Percentiles rank a stretch among this genome's conserved stretches.
Evolutionary conservation across 2,888 invertebrate species (phyloP).

Genomic region (Conistra vaccinii): DNA sequence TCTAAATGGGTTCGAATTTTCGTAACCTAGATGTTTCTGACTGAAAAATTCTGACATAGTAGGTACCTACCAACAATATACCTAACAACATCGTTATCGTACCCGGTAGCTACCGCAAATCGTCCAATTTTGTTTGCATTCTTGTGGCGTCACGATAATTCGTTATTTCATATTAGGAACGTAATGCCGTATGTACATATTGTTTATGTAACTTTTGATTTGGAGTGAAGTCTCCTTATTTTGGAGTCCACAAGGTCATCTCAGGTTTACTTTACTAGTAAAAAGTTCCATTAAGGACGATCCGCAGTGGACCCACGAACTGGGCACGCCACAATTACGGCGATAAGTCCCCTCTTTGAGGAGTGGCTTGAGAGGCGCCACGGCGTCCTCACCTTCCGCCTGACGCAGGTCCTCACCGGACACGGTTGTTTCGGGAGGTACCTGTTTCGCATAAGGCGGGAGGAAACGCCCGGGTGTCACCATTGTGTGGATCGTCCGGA

Average conservation of each 20-base stretch:
- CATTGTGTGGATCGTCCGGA: too few relatives aligned
- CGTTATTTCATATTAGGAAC: conserved; percentile 20
- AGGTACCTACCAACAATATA: neutral
- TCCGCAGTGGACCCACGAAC: too few relatives aligned
- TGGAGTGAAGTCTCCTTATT: conserved; percentile 13
- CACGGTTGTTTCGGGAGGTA: too few relatives aligned
- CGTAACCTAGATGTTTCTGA: neutral
- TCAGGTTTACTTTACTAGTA: neutral
- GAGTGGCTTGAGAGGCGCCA: too few relatives aligned
- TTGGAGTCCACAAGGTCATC: neutral
- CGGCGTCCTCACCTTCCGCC: too few relatives aligned
- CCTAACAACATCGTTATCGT: neutral
- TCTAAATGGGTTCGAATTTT: neutral
- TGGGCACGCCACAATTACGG: too few relatives aligned
- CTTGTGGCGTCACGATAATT: neutral
- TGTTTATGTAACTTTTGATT: conserved; percentile 30
- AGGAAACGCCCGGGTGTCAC: too few relatives aligned
- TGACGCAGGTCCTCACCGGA: too few relatives aligned
- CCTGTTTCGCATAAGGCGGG: too few relatives aligned
- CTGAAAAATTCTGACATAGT: neutral
- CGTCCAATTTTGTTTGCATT: conserved; percentile 21
- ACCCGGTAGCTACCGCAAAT: neutral
- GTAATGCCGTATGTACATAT: conserved; percentile 22
- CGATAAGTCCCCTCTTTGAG: too few relatives aligned
- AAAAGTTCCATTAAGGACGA: neutral